Conservation (phyloP, 2,888 invertebrate species). For the Macrosoma leucophasiata region DNA sequence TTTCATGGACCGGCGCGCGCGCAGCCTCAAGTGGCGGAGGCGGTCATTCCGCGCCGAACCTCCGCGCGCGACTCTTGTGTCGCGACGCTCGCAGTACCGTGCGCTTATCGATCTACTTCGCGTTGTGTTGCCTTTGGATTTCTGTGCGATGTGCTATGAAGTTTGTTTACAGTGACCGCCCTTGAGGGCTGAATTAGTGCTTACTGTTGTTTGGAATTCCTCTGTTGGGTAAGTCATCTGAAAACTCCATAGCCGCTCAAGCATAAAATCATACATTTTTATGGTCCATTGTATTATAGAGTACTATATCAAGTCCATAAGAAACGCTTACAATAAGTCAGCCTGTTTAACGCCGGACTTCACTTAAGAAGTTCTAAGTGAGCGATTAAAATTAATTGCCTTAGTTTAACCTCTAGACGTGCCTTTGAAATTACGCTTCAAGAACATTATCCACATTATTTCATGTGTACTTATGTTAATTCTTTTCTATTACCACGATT, state of each 20-base stretch:
- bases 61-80: conserved; percentile 64
- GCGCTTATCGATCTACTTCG: conserved; percentile 41
- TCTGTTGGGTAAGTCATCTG: conserved; percentile 39
- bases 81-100: conserved; percentile 54
- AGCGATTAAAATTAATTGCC: too few species aligned
- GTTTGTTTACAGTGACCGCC: conserved; percentile 58
- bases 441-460: too few species aligned
- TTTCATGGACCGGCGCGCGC: conserved; percentile 25
- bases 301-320: too few species aligned
- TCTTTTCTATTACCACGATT: too few species aligned
- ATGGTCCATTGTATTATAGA: conserved; percentile 48
- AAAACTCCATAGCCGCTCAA: conserved; percentile 17
- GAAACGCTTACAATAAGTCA: too few species aligned
- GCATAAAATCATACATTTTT: conserved; percentile 35
- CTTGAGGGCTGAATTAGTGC: conserved; percentile 47
- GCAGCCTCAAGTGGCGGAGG: conserved; percentile 26
- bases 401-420: too few species aligned
- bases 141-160: conserved; percentile 57
- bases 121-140: conserved; percentile 46
- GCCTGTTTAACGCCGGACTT: too few species aligned
- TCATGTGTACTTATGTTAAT: too few species aligned
- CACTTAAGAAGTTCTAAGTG: too few species aligned
- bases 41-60: conserved; percentile 61
- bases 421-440: too few species aligned
- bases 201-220: conserved; percentile 33